Percentiles rank a stretch among this genome's conserved stretches.
Conservation (phyloP, 2,888 invertebrate species). For the Scaptodrosophila latifasciaeformis region DNA sequence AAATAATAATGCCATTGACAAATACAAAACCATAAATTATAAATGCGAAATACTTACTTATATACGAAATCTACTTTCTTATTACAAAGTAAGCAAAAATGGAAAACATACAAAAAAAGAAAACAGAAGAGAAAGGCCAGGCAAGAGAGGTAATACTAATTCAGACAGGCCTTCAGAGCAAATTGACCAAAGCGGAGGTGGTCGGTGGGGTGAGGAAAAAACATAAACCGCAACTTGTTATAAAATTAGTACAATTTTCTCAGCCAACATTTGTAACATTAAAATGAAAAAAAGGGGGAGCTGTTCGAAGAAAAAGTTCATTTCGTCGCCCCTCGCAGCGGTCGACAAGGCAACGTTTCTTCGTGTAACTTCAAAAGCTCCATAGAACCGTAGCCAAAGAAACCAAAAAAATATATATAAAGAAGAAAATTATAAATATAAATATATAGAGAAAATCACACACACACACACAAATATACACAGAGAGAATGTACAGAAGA, state of each 20-base stretch:
- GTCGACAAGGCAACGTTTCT: constrained; percentile 12
- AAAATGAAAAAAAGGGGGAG: constrained; percentile 30
- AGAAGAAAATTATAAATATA: constrained; percentile 18
- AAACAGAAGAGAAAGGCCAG: constrained; percentile 7
- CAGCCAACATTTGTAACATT: constrained; percentile 69
- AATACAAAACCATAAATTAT: constrained; percentile 67
- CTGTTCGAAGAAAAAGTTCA: too few species aligned
- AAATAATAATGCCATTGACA: constrained; percentile 67
- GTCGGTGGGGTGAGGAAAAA: constrained; percentile 11
- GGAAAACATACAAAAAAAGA: constrained; percentile 6
- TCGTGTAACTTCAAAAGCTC: constrained; percentile 58
- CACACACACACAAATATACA: constrained; percentile 29
- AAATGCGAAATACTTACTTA: constrained; percentile 65
- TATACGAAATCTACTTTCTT: constrained; percentile 60
- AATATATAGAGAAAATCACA: constrained; percentile 12
- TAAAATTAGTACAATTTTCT: constrained; percentile 67
- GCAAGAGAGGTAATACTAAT: constrained; percentile 6
- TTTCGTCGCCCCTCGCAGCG: too few species aligned
- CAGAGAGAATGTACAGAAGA: constrained; percentile 24
- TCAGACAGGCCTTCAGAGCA: neutral
- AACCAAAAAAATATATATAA: constrained; percentile 20
- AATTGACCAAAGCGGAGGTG: constrained; percentile 1
- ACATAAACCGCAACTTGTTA: constrained; percentile 66
- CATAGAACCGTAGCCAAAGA: constrained; percentile 55
- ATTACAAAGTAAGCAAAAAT: constrained; percentile 41